phyloP scores from a whole-genome alignment of 2,113 vertebrate genomes.

The Seriola quinqueradiata region DNA sequence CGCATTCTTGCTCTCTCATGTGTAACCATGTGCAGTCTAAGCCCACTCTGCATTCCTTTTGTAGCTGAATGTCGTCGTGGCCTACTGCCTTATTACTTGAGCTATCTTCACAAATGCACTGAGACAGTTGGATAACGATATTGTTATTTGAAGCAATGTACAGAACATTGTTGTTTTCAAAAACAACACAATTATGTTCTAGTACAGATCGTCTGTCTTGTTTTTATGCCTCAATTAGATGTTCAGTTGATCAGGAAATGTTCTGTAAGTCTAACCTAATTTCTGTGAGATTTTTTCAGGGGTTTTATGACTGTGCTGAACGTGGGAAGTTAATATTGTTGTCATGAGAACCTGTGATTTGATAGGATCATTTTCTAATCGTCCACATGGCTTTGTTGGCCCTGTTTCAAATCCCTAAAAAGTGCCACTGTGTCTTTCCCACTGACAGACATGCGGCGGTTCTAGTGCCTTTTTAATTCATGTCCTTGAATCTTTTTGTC shows the following conservation, averaged over 20 bases:
- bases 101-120: slow-evolving; percentile 27
- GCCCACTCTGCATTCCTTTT: slow-evolving; percentile 30
- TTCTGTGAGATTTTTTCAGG: too few species aligned
- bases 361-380: background rate
- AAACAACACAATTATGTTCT: background rate
- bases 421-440: background rate
- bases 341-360: background rate
- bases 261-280: too few species aligned
- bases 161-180: slow-evolving; percentile 15
- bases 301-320: background rate
- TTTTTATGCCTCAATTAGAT: background rate
- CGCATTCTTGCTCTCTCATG: slow-evolving; percentile 45
- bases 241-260: too few species aligned
- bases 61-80: slow-evolving; percentile 41
- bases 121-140: slow-evolving; percentile 13
- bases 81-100: slow-evolving; percentile 49
- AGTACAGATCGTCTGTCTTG: background rate
- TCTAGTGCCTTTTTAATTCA: background rate
- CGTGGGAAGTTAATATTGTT: background rate
- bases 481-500: slow-evolving; percentile 1
- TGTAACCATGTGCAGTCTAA: slow-evolving; percentile 52
- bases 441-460: background rate
- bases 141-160: slow-evolving; percentile 32
- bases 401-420: background rate
- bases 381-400: background rate